Evolutionary conservation across 1,140 invertebrate genomes (phyloP), one percentile per base, ranked within the genome.

Genomic region (Melipona quadrifasciata): DNA sequence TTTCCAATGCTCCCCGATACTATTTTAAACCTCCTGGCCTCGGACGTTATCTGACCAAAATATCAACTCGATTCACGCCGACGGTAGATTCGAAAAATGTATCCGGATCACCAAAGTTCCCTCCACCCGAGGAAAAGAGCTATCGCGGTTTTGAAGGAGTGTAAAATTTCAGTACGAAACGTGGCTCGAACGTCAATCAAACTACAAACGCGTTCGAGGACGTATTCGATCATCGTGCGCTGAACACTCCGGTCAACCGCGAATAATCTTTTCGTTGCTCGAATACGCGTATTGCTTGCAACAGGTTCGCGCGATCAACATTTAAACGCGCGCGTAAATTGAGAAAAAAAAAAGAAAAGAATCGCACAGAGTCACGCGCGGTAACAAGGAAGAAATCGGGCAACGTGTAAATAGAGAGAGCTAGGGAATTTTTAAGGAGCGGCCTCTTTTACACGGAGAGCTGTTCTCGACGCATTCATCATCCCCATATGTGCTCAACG

Each of bases 401-500:
- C 74, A 83, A 67, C 31, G 80, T 71, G 64, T 76, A 84, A 87
- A 71, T 74, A 82, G 73, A 80, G 81, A 70, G 76, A 73, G 39
- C 39, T 47, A 47, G 73, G 27, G 78, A 58, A 51, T 80, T 87
- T 80, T 75, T 77, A 88, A 87, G 86, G 87, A 87, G 87, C 87
- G 86, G 87, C 86, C 17, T 57, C 34, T 10, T 84, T 88, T 80
- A 80, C 76, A 77, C 78, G 31, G 61, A 68, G 47, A 68, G n/a
- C 57, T 61, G 70, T 72, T 84, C 71, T 24, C 17, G 24, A 39
- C 58, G 58, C 86, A 87, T 87, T 88, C 77, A 87, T 87, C 86
- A 86, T 86, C 80, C 34, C 27, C 64, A 53, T n/a, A n/a, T 19
- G 39, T 74, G 71, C 61, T 77, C 70, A 47, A 55, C 64, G 82